Evolutionary conservation across 2,797 vertebrate species (phyloP), one percentile per base, ranked within the genome.

Genomic region (Pampus argenteus): DNA sequence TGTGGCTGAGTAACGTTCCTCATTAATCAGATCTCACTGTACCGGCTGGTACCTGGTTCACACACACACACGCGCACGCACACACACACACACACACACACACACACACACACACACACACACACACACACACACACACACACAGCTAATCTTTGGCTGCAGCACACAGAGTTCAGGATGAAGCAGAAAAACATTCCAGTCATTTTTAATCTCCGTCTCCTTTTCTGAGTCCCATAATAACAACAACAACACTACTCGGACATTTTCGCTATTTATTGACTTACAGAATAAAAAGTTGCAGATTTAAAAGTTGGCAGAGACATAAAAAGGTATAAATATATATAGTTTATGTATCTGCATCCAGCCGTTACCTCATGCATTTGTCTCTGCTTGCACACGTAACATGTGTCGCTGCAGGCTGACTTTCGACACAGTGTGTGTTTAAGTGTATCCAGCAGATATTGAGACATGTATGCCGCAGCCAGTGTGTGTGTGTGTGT

Each of bases 111-210:
- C 47, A 57, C 31, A 10, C 31, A 54, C 54, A 42, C 50, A 59
- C 62, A 54, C 44, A 60, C 60, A 60, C 50, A 50, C 38, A 20
- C 78, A 82, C 51, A 25, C 49, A 59, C 48, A 34, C 40, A 36
- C 20, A 22, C 23, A 62, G 55, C 63, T 62, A 58, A 81, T 79
- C 73, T 73, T 28, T 61, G 45, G 54, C 66, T 66, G 25, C 55
- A 55, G 68, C n/a, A 68, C 38, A 0, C 38, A 0, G 22, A 58
- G 71, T 58, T 65, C 71, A 76, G 36, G 66, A 25, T 6, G 23
- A 29, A 48, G 45, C 58, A 75, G 61, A 77, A 48, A 69, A 76
- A 75, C 75, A 84, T 79, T 84, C 74, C 64, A 28, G 36, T 72
- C 47, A 22, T 50, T 67, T 74, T 73, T 51, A 75, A 71, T 71